Evolutionary conservation across 1,140 invertebrate species (phyloP), one percentile per base, ranked within the genome.

Genomic region (Danaus plexippus): DNA sequence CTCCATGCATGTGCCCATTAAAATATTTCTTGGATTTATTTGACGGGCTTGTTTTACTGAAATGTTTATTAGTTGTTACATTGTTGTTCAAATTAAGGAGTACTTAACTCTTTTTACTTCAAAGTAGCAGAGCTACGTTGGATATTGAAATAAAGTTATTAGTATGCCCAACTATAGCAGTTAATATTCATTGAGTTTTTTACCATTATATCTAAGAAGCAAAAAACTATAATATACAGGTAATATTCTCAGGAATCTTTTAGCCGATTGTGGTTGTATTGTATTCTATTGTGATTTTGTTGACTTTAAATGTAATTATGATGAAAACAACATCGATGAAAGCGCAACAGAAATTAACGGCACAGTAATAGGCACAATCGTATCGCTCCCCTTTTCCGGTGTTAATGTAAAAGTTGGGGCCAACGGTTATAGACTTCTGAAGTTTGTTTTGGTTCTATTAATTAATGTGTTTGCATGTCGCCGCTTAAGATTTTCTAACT

Each of bases 21-120:
- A 83, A 83, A 79, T 80, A 86, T 84, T 84, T 80, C 73, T 73
- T 78, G 80, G 72, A 79, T 84, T 82, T 86, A 80, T 84, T 85
- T 76, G 79, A 78, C 71, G 74, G 56, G 69, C 70, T 72, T 76
- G 63, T 76, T 82, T 69, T 79, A 69, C 73, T 79, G 68, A 77
- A 77, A 78, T 79, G 71, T 80, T 84, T 75, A 84, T 82, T 76
- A 72, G 68, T 59, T 65, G 71, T 67, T 67, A 84, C 82, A 80
- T 69, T 85, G 80, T 85, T 84, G 80, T 71, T 63, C 50, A 70
- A 76, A 73, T 71, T 67, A 68, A 69, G 53, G 64, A 59, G 46
- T 63, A 59, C 42, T 52, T 52, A 52, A 43, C 51, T 32, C 22
- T 32, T 32, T 32, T 32, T 32, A 32, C 22, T 32, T 32, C 22